phyloP scores from a whole-genome alignment of 2,797 vertebrate species.

The Staurois parvus region DNA sequence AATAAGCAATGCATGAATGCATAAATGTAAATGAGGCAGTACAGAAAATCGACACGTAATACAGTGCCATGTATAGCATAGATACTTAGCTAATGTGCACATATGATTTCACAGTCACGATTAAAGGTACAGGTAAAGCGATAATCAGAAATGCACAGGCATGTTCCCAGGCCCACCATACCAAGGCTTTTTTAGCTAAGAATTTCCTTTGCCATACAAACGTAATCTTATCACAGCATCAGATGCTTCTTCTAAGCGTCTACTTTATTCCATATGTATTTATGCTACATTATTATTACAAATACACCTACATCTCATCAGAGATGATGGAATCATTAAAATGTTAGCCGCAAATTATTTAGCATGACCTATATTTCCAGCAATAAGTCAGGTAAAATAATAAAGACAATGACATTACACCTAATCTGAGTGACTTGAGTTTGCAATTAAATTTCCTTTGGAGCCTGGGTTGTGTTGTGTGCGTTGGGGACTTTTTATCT shows the following conservation, averaged over 20 bases:
- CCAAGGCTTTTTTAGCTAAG: too few relatives aligned
- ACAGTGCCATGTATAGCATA: neutral
- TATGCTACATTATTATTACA: conserved; percentile 28
- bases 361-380: conserved; percentile 11
- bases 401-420: conserved; percentile 39
- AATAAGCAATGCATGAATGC: neutral
- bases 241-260: neutral
- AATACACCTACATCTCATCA: conserved; percentile 28
- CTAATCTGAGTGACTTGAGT: conserved; percentile 15
- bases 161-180: neutral
- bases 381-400: conserved; percentile 3
- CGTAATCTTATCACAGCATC: neutral
- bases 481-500: conserved; percentile 50
- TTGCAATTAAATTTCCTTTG: conserved; percentile 39
- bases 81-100: neutral
- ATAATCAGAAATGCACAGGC: conserved; percentile 4
- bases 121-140: neutral
- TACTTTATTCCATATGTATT: neutral
- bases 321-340: conserved; percentile 9
- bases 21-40: conserved; percentile 7
- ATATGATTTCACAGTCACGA: conserved; percentile 8
- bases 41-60: neutral
- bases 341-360: conserved; percentile 20
- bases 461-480: conserved; percentile 7
- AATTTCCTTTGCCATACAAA: neutral